Percentiles rank a stretch among this genome's conserved stretches.
phyloP scores from a whole-genome alignment of 2,797 vertebrate species.

The Borostomias antarcticus region DNA sequence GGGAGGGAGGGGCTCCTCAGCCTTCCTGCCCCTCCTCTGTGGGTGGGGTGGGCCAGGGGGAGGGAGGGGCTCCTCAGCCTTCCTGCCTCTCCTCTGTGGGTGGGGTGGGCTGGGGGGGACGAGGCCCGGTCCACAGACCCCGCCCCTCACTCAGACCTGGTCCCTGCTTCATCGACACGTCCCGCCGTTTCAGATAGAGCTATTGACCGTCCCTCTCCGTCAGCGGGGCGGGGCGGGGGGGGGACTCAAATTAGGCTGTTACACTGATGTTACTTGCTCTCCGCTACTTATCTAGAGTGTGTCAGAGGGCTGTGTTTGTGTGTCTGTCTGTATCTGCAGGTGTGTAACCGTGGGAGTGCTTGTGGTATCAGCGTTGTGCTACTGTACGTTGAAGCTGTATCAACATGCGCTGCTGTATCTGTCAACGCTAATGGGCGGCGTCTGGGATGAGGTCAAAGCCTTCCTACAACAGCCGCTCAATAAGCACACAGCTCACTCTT shows the following conservation, averaged over 20 bases:
- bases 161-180: conserved; percentile 65
- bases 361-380: conserved; percentile 12
- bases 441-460: conserved; percentile 59
- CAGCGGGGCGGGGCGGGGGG: conserved; percentile 39
- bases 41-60: conserved; percentile 22
- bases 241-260: conserved; percentile 56
- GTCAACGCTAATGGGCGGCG: conserved; percentile 49
- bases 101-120: conserved; percentile 13
- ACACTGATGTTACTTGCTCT: conserved; percentile 49
- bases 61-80: conserved; percentile 8
- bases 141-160: conserved; percentile 66
- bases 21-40: conserved; percentile 8
- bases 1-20: conserved; percentile 9
- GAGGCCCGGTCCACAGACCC: conserved; percentile 48
- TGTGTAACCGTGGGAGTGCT: background rate
- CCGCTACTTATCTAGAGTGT: conserved; percentile 36
- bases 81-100: conserved; percentile 18
- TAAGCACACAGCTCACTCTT: conserved; percentile 32
- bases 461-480: conserved; percentile 54
- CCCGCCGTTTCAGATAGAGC: conserved; percentile 61
- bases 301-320: background rate
- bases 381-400: conserved; percentile 35
- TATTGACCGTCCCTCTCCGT: conserved; percentile 63
- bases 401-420: conserved; percentile 43
- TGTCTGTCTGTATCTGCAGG: background rate